Evolutionary conservation across 2,797 vertebrate species (phyloP), one percentile per base, ranked within the genome.

Genomic region (Rhodeus uyekii): DNA sequence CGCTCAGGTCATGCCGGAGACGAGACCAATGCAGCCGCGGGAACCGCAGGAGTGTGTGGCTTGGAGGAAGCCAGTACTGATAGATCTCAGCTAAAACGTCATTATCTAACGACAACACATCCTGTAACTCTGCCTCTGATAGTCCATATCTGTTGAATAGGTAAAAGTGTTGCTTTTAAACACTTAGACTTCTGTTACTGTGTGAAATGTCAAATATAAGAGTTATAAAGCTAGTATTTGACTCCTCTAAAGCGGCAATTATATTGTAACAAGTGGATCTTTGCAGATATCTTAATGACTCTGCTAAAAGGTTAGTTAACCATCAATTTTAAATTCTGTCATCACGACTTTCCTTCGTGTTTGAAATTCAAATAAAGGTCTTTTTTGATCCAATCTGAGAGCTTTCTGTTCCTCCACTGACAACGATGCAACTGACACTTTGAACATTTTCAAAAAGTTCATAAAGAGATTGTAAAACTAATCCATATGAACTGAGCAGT

Each of bases 51-150:
- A 95, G 64, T 0, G 93, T 90, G 72, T 89, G 92, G n/a, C 91
- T 93, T 0, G 92, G 93, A 0, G 95, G 95, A 0, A 92, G 90
- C 78, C 92, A 92, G 86, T 89, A 87, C 46, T 36, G 90, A 86
- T 96, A 96, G 48, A 94, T 93, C 24, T 94, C 94, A 24, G 90
- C 81, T 32, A 97, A 91, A 80, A 96, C 89, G 27, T 96, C 93
- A 46, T 97, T 89, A 0, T 97, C 96, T 86, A 97, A 86, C 27
- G 96, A 97, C 87, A 97, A 80, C 76, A 96, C 10, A 14, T 97
- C 96, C 78, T 93, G 92, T 64, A 97, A 87, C 75, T 97, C 96
- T 0, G 83, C 89, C 81, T 97, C 97, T 12, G 96, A 92, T 53
- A 97, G 89, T 3, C 95, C 96, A 0, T 90, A 90, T 90, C 96